Evolutionary conservation across 1,140 invertebrate genomes (phyloP), one percentile per base, ranked within the genome.

Genomic region (Cephus cinctus): DNA sequence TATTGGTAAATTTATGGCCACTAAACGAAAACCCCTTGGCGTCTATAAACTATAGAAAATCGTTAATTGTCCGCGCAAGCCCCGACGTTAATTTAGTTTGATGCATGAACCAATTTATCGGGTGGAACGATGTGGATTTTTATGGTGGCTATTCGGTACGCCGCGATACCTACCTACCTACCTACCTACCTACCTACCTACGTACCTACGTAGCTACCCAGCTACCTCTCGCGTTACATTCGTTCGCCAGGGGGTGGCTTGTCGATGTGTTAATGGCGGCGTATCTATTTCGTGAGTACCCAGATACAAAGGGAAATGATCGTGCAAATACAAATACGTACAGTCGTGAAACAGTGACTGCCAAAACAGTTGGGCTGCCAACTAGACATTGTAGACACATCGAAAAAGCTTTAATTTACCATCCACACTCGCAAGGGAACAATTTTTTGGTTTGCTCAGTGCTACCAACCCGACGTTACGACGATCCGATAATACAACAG

Each of bases 41-140:
- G 50, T 58, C 53, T 57, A 56, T 56, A 58, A 58, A 58, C 56
- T 58, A 66, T 61, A 51, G 61, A 66, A 66, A 66, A 66, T 63
- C 63, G 61, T 66, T 66, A 66, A 66, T 66, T 66, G 63, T 59
- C 58, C 55, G 56, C 56, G 20, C 53, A 47, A 61, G 52, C 47
- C 35, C 39, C 20, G 40, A 30, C 50, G 54, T 62, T 65, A 55
- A 54, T 63, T 62, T 58, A 50, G 38, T 50, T 51, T 54, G 44
- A 49, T 35, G 36, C 47, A 59, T 40, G 40, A 35, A 19, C 52
- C 56, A 63, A 65, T 65, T 63, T 63, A 63, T 63, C 34, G 35
- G 27, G 19, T 20, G 43, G 19, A 32, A 38, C 43, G 46, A 48
- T 39, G 50, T 49, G 47, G 48, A 60, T 63, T 63, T 63, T 63